Base-by-base conservation (phyloP, 2,797 vertebrate genomes). In the Pelobates cultripes region DNA sequence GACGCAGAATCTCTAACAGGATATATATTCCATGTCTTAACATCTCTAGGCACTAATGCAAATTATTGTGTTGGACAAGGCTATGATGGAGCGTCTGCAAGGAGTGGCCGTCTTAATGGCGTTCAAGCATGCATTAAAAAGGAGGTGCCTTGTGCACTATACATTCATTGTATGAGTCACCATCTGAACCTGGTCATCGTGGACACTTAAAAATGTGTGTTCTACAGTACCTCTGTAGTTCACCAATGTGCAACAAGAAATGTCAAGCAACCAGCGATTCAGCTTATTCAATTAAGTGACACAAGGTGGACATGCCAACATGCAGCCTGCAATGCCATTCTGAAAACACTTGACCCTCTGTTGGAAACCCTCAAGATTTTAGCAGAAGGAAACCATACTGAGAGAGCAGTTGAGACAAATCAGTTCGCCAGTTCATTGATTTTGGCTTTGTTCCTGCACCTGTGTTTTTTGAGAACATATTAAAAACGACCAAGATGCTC, bases 401-500 rank as follows among this genome's bases (percentile, higher is more conserved):
- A 67, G 28, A 67, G 64, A 2, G 6, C 6, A 28, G 5, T 40
- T 67, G 64, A 67, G 28, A 2, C 64, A 4, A 67, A 40, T 40
- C 28, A 28, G 2, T 28, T 28, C 28, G 28, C 64, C 64, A 40
- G n/a, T 67, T 67, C 17, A 67, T 67, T 8, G 64, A 67, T 41
- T 67, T 67, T 67, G 3, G 28, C 28, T 67, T 67, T 17, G 40
- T 67, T 67, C 64, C 8, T 3, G 5, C 17, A 44, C 69, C 45
- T 70, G 2, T 70, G 43, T 47, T 70, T 70, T 70, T 70, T 45
- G 43, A 70, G 43, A 70, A 70, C 6, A 70, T 70, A 70, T n/a
- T 70, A 15, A 70, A 70, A 47, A 70, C 12, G 69, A 70, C 69
- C 7, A 4, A 45, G 14, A 70, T 12, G 69, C n/a, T n/a, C n/a